These are phyloP conservation scores for Cosmia pyralina DNA, from an alignment of 2,888 invertebrate genomes.

Conservation along the genomic window DNA sequence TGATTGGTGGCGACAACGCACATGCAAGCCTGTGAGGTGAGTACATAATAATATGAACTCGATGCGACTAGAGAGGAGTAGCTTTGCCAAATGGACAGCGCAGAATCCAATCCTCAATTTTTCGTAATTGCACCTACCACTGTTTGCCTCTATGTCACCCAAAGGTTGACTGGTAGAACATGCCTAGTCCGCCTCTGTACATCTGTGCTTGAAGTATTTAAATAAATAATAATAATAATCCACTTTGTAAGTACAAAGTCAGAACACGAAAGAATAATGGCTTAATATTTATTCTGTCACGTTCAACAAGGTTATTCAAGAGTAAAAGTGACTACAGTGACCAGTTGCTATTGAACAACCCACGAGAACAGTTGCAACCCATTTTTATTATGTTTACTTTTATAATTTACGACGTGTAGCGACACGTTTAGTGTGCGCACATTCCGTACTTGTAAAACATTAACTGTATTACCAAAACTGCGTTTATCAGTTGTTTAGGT, in stretches of 20 bases:
- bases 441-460: neutral
- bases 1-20: no score
- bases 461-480: no score
- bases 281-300: slow-evolving; percentile 10
- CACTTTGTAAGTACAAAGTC: neutral
- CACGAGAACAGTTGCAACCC: slow-evolving; percentile 34
- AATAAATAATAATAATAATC: no score
- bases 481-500: no score
- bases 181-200: no score
- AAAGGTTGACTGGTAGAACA: no score
- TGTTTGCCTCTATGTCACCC: no score
- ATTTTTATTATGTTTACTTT: slow-evolving; percentile 39
- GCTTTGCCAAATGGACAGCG: neutral
- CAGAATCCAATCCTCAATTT: neutral
- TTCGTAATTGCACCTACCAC: no score
- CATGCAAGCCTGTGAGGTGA: no score
- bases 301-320: slow-evolving; percentile 32
- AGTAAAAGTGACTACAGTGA: slow-evolving; percentile 44
- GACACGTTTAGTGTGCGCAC: neutral
- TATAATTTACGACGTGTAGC: slow-evolving; percentile 7
- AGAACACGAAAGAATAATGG: neutral
- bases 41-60: neutral
- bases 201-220: no score
- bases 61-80: neutral
- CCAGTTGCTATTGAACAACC: slow-evolving; percentile 14